phyloP scores from a whole-genome alignment of 2,113 vertebrate species.

The Tringa solitaria region DNA sequence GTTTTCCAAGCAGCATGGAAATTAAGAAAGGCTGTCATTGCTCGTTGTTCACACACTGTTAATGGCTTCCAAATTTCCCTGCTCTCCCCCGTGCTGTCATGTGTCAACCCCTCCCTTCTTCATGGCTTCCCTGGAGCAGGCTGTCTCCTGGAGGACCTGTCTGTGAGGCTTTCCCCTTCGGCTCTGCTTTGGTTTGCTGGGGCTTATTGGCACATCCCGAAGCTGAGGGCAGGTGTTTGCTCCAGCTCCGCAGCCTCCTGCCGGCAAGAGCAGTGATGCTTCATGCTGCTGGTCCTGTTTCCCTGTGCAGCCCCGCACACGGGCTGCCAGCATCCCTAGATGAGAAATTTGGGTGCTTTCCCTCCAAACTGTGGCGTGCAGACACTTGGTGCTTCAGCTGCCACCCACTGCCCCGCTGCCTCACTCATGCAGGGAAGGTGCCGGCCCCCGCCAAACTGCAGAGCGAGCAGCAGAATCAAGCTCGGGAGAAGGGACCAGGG shows the following conservation, averaged over 20 bases:
- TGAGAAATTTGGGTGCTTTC: neutral
- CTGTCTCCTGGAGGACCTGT: neutral
- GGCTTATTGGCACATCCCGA: neutral
- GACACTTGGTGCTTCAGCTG: neutral
- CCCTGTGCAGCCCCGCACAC: accelerated
- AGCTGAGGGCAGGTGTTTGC: neutral
- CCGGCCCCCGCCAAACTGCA: neutral
- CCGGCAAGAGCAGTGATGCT: accelerated
- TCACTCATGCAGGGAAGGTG: accelerated
- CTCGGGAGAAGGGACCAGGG: neutral
- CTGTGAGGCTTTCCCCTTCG: neutral
- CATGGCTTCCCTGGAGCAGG: neutral
- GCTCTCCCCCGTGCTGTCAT: accelerated
- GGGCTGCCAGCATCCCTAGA: neutral
- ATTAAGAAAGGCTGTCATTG: neutral
- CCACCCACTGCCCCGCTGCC: neutral
- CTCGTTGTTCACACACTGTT: neutral
- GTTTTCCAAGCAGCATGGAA: neutral
- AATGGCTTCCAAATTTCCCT: accelerated
- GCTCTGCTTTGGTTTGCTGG: neutral
- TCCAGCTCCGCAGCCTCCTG: neutral
- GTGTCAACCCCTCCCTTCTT: neutral
- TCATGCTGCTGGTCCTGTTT: neutral
- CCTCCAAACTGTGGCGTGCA: neutral
- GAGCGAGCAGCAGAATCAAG: neutral